Percentiles rank a stretch among this genome's conserved stretches.
These are phyloP conservation scores for Galerucella nymphaeae DNA, from an alignment of 2,888 invertebrate genomes.

Conservation along the genomic window DNA sequence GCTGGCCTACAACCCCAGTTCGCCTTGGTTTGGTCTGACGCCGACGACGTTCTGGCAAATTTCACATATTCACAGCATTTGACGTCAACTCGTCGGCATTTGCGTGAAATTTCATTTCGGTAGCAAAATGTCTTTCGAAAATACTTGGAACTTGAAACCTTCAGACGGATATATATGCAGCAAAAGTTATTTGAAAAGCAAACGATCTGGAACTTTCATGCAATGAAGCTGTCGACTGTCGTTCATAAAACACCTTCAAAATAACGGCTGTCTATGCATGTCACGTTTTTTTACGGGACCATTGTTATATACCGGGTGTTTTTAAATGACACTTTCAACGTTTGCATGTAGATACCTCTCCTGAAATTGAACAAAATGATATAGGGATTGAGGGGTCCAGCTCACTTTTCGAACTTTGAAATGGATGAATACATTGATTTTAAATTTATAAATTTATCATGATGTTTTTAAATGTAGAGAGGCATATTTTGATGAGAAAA, in stretches of 20 bases:
- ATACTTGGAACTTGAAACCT: conserved; percentile 31
- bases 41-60: conserved; percentile 31
- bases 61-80: conserved; percentile 35
- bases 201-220: conserved; percentile 28
- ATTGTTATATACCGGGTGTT: conserved; percentile 8
- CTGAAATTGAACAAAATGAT: no score
- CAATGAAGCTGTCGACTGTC: conserved; percentile 30
- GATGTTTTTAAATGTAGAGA: no score
- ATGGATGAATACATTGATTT: no score
- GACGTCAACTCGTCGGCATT: conserved; percentile 25
- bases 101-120: conserved; percentile 33
- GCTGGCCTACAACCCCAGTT: conserved; percentile 9
- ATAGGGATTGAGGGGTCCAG: no score
- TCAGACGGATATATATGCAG: conserved; percentile 29
- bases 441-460: no score
- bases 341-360: no score
- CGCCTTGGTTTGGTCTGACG: conserved; percentile 10
- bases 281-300: conserved; percentile 9
- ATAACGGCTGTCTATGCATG: conserved; percentile 9
- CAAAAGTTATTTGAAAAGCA: conserved; percentile 31
- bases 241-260: conserved; percentile 23
- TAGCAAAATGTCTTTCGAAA: conserved; percentile 32
- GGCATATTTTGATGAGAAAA: no score
- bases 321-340: not conserved
- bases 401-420: no score